Evolutionary conservation across 1,140 invertebrate species (phyloP), one percentile per base, ranked within the genome.

Genomic region (Orchesella cincta): DNA sequence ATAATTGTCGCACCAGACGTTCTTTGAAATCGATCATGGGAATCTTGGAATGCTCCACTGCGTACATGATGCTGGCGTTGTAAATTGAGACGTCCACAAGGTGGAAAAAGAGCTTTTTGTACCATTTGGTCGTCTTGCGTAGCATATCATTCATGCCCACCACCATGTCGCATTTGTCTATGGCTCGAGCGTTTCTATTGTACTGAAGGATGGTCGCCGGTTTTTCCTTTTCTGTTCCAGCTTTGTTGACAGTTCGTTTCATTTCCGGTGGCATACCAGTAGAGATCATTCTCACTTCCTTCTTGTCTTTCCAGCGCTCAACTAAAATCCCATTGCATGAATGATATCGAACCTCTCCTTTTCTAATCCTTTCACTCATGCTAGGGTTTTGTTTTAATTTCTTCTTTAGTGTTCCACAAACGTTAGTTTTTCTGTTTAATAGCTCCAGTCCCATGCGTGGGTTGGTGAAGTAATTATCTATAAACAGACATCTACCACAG

Each of bases 381-480:
- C 23, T 73, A 1, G 76, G 67, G 35, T 70, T 72, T 16, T 23
- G 26, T 76, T 39, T 76, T n/a, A 76, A 26, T 46, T 79, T 76
- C 12, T 23, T 1, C 33, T 75, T 26, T 0, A 81, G 31, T 14
- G 81, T 82, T 16, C 84, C 85, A 35, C 84, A 77, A 46, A 84
- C 57, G 80, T 86, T 82, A 0, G 83, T 86, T 3, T 85, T 81
- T 34, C 81, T 83, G 5, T 76, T 0, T n/a, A 85, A 78, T 23
- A 87, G 80, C 75, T 82, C 80, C 51, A 83, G 31, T 0, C 84
- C 83, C n/a, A 87, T 76, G 28, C 73, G 23, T 31, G 84, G 67
- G 33, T 82, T 84, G 0, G 84, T 85, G 76, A 87, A 86, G 79
- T 82, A 87, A 82, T 87, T 87, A 79, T 87, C 86, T n/a, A 84